Percentiles rank a stretch among this genome's conserved stretches.
Conservation (phyloP, 2,113 vertebrate genomes). For the Lasiurus cinereus region DNA sequence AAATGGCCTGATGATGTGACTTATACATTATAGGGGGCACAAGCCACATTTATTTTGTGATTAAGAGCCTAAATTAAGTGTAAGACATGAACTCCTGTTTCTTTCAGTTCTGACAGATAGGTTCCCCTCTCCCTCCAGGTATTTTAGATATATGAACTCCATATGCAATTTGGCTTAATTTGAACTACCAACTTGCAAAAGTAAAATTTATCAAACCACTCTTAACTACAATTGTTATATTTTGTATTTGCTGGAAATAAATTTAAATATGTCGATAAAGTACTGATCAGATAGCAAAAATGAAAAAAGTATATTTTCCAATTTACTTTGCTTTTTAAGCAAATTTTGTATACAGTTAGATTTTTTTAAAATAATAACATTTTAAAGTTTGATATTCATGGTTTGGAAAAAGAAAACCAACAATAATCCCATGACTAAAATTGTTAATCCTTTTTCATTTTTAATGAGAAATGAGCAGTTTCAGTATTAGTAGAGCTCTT, state of each 20-base stretch:
- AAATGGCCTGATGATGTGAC: neutral
- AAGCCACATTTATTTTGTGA: neutral
- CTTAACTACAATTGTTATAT: neutral
- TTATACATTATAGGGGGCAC: neutral
- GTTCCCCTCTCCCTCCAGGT: neutral
- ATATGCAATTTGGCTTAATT: slow-evolving; percentile 16
- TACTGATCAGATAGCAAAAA: slow-evolving; percentile 22
- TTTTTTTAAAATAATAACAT: neutral
- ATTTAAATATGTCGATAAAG: neutral
- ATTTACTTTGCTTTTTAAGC: slow-evolving; percentile 40
- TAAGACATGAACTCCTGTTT: neutral
- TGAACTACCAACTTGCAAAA: slow-evolving; percentile 34
- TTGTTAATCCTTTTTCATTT: neutral
- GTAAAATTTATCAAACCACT: neutral
- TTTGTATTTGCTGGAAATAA: neutral
- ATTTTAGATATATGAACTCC: neutral
- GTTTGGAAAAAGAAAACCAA: neutral
- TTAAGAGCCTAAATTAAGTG: neutral
- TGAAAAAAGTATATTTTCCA: neutral
- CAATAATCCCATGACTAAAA: neutral
- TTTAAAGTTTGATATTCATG: slow-evolving; percentile 26
- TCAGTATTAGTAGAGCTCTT: neutral
- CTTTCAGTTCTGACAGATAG: neutral
- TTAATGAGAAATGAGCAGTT: neutral
- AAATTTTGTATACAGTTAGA: neutral